Evolutionary conservation across 2,888 invertebrate genomes (phyloP), one percentile per base, ranked within the genome.

Genomic region (Tiliacea citrago): DNA sequence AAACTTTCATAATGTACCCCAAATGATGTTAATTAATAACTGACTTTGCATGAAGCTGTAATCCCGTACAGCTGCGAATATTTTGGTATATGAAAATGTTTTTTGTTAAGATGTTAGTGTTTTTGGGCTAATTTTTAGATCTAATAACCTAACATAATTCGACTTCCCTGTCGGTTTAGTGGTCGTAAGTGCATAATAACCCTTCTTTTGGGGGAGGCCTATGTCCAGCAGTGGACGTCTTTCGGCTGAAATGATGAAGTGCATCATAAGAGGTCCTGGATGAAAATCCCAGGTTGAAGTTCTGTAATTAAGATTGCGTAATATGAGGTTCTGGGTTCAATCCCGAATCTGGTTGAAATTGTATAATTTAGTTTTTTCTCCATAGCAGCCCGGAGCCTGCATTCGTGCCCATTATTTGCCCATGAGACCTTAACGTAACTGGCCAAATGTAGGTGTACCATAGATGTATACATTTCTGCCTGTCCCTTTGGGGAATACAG

Each of bases 1-100:
- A 86, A 89, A 90, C 87, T 90, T 91, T 83, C 80, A 88, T 89
- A 88, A 89, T 87, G 84, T 87, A 79, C 78, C 84, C 82, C 86
- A 87, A 88, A 88, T 89, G 85, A 85, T 88, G 87, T 88, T 88
- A 85, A 84, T 82, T 86, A 85, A 82, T 86, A 83, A 84, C 72
- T 81, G 79, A 77, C 82, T 82, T 77, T 77, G 76, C 62, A 75
- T 85, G 76, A 77, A 86, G 76, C 80, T 69, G 66, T 83, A 77
- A 84, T 84, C 77, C 77, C 77, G 66, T 63, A 70, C 79, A 76
- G 72, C 75, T 78, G 70, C 51, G 68, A 77, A 70, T 75, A 68
- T 79, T 86, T 65, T 58, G 51, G 68, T 67, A 81, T 74, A 65
- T 63, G 63, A 58, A 75, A 70, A 74, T 61, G 39, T 60, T 83